Conservation (phyloP, 2,888 invertebrate genomes). For the Patella depressa region DNA sequence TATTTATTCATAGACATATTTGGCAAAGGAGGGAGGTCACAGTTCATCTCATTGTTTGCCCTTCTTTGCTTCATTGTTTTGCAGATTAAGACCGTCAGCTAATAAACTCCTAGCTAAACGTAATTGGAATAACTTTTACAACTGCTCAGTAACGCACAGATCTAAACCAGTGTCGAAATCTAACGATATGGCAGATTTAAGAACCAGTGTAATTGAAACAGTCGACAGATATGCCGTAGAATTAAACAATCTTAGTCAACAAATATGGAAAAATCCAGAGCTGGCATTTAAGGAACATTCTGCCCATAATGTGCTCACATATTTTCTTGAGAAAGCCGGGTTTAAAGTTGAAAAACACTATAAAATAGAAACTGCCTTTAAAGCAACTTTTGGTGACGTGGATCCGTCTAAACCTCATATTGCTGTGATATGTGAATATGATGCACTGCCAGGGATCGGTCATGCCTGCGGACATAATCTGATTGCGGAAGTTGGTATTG, state of each 20-base stretch:
- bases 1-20: too few species aligned
- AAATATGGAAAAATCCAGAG: slow-evolving; percentile 67
- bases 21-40: too few species aligned
- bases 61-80: too few species aligned
- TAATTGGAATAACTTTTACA: too few species aligned
- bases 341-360: slow-evolving; percentile 60
- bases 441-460: slow-evolving; percentile 67
- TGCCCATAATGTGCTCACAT: slow-evolving; percentile 60
- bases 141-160: too few species aligned
- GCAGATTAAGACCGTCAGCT: too few species aligned
- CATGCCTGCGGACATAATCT: slow-evolving; percentile 70
- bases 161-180: too few species aligned
- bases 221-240: slow-evolving; percentile 41
- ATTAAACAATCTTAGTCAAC: slow-evolving; percentile 52
- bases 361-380: slow-evolving; percentile 54
- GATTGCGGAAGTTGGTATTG: slow-evolving; percentile 65
- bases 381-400: slow-evolving; percentile 43
- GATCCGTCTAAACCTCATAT: slow-evolving; percentile 43
- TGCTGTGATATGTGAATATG: slow-evolving; percentile 68
- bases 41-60: too few species aligned
- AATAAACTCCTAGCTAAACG: too few species aligned
- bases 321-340: slow-evolving; percentile 54
- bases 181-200: not conserved
- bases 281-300: slow-evolving; percentile 57
- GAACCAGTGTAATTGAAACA: slow-evolving; percentile 9